Evolutionary conservation across 2,113 vertebrate genomes (phyloP), one percentile per base, ranked within the genome.

Genomic region (Galeopterus variegatus): DNA sequence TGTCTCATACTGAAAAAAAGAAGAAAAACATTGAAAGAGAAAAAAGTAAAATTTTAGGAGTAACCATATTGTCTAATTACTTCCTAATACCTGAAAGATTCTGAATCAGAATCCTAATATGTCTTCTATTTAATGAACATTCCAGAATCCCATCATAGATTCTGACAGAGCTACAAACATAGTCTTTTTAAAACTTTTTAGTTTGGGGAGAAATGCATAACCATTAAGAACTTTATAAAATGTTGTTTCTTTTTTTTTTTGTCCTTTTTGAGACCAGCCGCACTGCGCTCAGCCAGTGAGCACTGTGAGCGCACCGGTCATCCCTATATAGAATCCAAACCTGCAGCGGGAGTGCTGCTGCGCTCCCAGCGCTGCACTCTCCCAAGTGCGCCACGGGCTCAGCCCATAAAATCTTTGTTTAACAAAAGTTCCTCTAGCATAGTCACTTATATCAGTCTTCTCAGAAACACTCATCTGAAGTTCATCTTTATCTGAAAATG

Each of bases 141-240:
- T 80, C 36, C 60, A 91, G n/a, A 92, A 95, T 84, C 65, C 31
- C 72, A 88, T 26, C 21, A 88, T 1, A 73, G n/a, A 76, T 76
- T 89, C 77, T 75, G 56, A 93, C 31, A 85, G 24, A 86, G 56
- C 81, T 77, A 95, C 41, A 41, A 41, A 79, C 5, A 12, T 24
- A 88, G 14, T 87, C 54, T 82, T 82, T 86, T 73, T 3, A 77
- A 92, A 84, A 86, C 7, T 11, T 65, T 81, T 72, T 50, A 17
- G 0, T 88, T 91, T 92, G 70, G 33, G 54, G 13, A 94, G 33
- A 96, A 79, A 96, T 92, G 8, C 11, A 67, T 60, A 95, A 93
- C 23, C 50, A 84, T 45, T 93, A 95, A 95, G 65, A 94, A 89
- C 23, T 56, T n/a, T n/a, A 31, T 41, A 41, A 76, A 94, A 94